Conservation (phyloP, 2,113 vertebrate species). For the Mesembrinibis cayennensis region DNA sequence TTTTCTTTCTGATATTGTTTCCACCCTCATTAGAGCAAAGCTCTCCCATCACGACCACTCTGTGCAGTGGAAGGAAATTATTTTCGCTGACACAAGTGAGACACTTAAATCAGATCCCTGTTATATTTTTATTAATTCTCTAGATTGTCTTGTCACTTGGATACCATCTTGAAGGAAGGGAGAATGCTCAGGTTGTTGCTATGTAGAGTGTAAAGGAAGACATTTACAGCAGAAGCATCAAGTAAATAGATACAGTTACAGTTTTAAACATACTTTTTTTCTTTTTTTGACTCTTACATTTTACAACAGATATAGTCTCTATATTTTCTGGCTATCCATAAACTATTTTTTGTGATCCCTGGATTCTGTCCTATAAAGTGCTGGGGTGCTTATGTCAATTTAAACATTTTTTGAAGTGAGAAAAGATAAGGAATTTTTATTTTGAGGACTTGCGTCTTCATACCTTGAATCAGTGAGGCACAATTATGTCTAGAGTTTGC, state of each 20-base stretch:
- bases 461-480: background rate
- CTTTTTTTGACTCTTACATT: background rate
- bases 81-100: background rate
- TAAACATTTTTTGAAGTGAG: background rate
- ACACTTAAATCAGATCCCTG: background rate
- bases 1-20: slow-evolving; percentile 11
- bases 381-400: background rate
- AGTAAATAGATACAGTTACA: background rate
- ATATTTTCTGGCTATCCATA: background rate
- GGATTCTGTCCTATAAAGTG: background rate
- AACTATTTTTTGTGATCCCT: background rate
- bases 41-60: background rate
- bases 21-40: background rate
- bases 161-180: background rate
- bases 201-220: background rate
- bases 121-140: slow-evolving; percentile 40
- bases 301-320: background rate
- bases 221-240: background rate
- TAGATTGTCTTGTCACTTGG: slow-evolving; percentile 21
- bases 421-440: background rate
- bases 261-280: background rate
- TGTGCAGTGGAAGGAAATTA: background rate
- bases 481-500: background rate
- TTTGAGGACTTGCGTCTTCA: background rate
- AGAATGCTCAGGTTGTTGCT: slow-evolving; percentile 25